Evolutionary conservation across 2,797 vertebrate species (phyloP).

Genomic region (Cirrhinus molitorella): DNA sequence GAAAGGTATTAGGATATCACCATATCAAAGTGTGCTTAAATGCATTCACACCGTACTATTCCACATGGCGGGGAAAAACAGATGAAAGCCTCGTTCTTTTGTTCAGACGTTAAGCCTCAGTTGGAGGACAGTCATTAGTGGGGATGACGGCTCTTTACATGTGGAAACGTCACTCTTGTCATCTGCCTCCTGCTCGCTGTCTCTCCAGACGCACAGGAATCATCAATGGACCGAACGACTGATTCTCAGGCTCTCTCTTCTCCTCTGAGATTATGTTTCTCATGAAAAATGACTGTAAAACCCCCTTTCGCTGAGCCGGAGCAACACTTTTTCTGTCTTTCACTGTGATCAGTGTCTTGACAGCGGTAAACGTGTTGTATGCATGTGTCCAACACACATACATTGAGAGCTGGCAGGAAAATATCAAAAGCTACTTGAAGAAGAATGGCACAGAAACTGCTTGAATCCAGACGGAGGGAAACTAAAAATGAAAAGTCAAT

Average conservation of each 20-base stretch:
- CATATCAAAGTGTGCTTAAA: conserved; percentile 68
- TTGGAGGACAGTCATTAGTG: conserved; percentile 55
- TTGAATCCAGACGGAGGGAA: neutral
- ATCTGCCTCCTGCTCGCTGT: conserved; percentile 38
- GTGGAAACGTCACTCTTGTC: conserved; percentile 50
- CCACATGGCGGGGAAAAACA: conserved; percentile 60
- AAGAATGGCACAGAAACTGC: neutral
- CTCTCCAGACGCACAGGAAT: conserved; percentile 2
- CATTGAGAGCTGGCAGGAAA: conserved; percentile 4
- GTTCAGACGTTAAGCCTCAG: conserved; percentile 45
- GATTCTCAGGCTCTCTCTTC: conserved; percentile 9
- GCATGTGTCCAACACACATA: neutral
- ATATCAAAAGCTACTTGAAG: neutral
- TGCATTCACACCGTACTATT: conserved; percentile 28
- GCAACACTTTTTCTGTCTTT: conserved; percentile 10
- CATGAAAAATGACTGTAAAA: neutral
- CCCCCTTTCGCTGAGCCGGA: neutral
- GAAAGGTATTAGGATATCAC: conserved; percentile 64
- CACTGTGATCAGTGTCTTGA: conserved; percentile 48
- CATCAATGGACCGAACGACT: conserved; percentile 25
- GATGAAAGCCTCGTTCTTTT: conserved; percentile 50
- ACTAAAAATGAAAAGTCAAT: conserved; percentile 22
- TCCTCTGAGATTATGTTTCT: conserved; percentile 31
- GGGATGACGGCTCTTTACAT: conserved; percentile 49
- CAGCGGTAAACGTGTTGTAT: neutral